Evolutionary conservation across 1,140 invertebrate genomes (phyloP).

Genomic region (Lucilia sericata): DNA sequence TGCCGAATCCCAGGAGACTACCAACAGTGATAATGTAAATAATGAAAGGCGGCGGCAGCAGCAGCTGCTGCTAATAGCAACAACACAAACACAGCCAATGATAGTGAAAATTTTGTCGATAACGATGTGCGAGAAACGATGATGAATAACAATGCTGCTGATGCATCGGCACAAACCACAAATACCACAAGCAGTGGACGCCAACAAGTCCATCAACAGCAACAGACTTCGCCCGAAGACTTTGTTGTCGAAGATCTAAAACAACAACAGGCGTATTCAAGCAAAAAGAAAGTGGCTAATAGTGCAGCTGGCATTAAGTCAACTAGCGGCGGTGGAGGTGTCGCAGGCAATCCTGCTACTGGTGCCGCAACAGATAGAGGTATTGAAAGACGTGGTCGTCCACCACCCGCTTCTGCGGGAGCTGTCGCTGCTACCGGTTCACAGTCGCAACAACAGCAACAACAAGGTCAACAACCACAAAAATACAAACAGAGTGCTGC

Average conservation of each 20-base stretch:
- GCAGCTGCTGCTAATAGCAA: conserved; percentile 20
- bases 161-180: conserved; percentile 54
- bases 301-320: conserved; percentile 25
- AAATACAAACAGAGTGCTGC: conserved; percentile 56
- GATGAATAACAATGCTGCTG: conserved; percentile 63
- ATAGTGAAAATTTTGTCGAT: conserved; percentile 47
- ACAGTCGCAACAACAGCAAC: conserved; percentile 54
- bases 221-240: conserved; percentile 61
- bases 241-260: conserved; percentile 62
- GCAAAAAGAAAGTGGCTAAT: conserved; percentile 47
- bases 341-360: conserved; percentile 51
- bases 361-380: conserved; percentile 62
- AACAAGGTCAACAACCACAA: conserved; percentile 53
- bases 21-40: conserved; percentile 68
- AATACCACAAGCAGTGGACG: conserved; percentile 47
- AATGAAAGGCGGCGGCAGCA: conserved; percentile 52
- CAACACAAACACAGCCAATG: conserved; percentile 54
- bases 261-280: conserved; percentile 45
- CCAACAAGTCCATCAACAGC: conserved; percentile 3
- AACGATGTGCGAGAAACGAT: conserved; percentile 55
- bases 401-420: conserved; percentile 54
- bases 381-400: conserved; percentile 62
- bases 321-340: conserved; percentile 28
- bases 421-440: conserved; percentile 57
- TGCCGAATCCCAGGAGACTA: conserved; percentile 49